Evolutionary conservation across 2,113 vertebrate genomes (phyloP).

Genomic region (Colossoma macropomum): DNA sequence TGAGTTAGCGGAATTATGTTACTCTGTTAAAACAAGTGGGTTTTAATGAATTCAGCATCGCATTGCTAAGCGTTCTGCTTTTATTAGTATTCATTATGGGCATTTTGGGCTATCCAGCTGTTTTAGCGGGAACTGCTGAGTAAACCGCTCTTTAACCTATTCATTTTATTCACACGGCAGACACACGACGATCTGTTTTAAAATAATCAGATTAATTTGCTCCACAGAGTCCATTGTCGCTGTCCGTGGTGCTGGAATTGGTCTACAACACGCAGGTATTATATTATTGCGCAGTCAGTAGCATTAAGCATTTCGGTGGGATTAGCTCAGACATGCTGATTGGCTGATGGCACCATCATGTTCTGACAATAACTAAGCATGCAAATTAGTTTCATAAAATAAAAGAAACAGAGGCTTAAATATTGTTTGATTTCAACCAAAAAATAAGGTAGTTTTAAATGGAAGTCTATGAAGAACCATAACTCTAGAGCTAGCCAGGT

Average conservation of each 20-base stretch:
- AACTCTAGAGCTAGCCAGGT: no score
- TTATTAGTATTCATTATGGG: conserved; percentile 35
- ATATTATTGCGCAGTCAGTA: not conserved
- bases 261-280: not conserved
- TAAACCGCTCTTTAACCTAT: conserved; percentile 11
- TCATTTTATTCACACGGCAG: conserved; percentile 3
- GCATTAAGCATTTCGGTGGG: no score
- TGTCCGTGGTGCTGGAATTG: conserved; percentile 44
- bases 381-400: no score
- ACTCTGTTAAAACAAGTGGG: conserved; percentile 28
- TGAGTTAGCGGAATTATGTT: conserved; percentile 23
- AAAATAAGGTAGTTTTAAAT: no score
- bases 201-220: conserved; percentile 20
- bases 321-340: no score
- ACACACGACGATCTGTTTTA: not conserved
- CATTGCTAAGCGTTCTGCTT: conserved; percentile 32
- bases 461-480: no score
- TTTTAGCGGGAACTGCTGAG: conserved; percentile 36
- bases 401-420: no score
- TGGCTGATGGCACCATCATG: no score
- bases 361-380: no score
- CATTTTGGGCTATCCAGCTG: conserved; percentile 11
- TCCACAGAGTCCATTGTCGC: not conserved
- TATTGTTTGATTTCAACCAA: no score
- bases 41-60: conserved; percentile 43